Conservation (phyloP, 2,113 vertebrate genomes). For the Alethe diademata region DNA sequence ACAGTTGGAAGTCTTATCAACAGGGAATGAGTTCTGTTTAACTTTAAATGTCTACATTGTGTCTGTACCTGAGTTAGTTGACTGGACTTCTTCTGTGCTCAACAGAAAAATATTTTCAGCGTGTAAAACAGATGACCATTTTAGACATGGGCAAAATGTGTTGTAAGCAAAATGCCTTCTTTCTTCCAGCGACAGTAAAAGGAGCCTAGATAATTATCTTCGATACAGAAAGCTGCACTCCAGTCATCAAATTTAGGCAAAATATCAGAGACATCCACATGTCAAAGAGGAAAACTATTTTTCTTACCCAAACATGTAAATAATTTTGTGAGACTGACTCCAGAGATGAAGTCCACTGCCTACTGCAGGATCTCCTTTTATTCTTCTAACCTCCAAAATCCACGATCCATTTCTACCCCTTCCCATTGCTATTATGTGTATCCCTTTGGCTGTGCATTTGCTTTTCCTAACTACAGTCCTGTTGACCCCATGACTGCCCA, state of each 20-base stretch:
- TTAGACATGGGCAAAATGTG: neutral
- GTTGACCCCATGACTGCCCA: fast-evolving
- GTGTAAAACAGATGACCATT: neutral
- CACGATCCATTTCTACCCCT: neutral
- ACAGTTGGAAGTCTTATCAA: neutral
- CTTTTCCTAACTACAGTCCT: neutral
- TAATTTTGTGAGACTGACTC: neutral
- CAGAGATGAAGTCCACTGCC: neutral
- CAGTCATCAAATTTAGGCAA: neutral
- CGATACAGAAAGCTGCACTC: neutral
- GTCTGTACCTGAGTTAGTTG: neutral
- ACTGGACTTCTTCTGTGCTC: neutral
- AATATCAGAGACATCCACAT: neutral
- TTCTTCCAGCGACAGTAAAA: neutral
- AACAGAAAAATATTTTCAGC: neutral
- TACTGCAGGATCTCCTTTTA: neutral
- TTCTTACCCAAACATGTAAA: neutral
- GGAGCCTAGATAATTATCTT: neutral
- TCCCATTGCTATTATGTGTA: neutral
- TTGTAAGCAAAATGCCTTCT: neutral
- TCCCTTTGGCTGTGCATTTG: neutral
- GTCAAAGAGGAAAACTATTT: neutral
- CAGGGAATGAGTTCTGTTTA: neutral
- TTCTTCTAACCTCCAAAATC: neutral
- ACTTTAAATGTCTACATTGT: neutral